phyloP scores from a whole-genome alignment of 2,888 invertebrate species.

The Pheosia gnoma region DNA sequence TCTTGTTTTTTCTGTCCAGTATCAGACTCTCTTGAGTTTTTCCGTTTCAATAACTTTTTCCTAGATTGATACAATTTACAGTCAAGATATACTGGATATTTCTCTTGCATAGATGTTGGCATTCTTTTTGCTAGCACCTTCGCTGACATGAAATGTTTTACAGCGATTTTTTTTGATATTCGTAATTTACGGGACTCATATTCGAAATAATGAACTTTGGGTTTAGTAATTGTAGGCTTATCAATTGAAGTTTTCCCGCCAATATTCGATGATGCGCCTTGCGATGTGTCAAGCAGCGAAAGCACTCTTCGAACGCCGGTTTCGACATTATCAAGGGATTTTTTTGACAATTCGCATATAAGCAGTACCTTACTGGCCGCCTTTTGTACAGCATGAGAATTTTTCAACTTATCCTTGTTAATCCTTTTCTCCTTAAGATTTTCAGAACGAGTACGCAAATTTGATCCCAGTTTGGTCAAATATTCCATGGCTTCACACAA shows the following conservation, averaged over 20 bases:
- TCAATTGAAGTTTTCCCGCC: conserved; percentile 44
- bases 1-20: conserved; percentile 6
- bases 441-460: conserved; percentile 69
- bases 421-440: conserved; percentile 69
- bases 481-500: conserved; percentile 76
- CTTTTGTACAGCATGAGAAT: conserved; percentile 70
- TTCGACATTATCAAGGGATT: conserved; percentile 75
- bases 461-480: conserved; percentile 74
- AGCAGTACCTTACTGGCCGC: conserved; percentile 71
- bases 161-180: conserved; percentile 60
- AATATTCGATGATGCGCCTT: conserved; percentile 39
- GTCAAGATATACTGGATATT: conserved; percentile 69
- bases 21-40: conserved; percentile 10
- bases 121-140: conserved; percentile 61
- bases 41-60: conserved; percentile 26
- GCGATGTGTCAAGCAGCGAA: conserved; percentile 50
- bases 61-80: conserved; percentile 63
- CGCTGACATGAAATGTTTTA: conserved; percentile 66
- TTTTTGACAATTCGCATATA: conserved; percentile 77
- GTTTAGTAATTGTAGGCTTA: conserved; percentile 15
- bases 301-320: conserved; percentile 63
- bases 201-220: conserved; percentile 53
- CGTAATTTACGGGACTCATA: conserved; percentile 57
- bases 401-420: conserved; percentile 63
- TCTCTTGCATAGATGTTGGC: conserved; percentile 52